A percentile compares a stretch with the other conserved stretches of the same genome.
Conservation (phyloP, 2,113 vertebrate species). For the Leucosticte australis region DNA sequence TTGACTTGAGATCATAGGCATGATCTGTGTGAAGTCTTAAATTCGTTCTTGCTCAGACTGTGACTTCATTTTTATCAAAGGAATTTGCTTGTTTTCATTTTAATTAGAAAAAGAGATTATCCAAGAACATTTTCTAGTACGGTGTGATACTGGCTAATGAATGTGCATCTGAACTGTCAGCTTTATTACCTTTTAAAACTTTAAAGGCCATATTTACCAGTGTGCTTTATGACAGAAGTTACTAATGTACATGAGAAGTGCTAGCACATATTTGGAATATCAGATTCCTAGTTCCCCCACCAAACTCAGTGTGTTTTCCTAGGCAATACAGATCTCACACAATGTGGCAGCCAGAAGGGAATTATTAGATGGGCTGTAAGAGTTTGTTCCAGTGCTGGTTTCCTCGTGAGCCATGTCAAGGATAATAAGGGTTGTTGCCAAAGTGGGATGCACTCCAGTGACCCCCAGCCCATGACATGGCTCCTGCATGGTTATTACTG, state of each 20-base stretch:
- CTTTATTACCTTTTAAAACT: not conserved
- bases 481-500: not conserved
- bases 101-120: not conserved
- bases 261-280: not conserved
- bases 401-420: not conserved
- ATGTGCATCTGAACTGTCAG: not conserved
- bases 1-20: not conserved
- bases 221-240: not conserved
- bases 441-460: not conserved
- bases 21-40: not conserved
- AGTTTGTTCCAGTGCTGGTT: not conserved
- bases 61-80: not conserved
- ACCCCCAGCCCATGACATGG: not conserved
- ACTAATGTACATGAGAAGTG: not conserved
- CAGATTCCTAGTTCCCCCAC: not conserved
- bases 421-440: not conserved
- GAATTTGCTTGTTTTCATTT: not conserved
- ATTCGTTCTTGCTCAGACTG: not conserved
- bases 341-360: not conserved
- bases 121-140: not conserved
- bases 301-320: not conserved
- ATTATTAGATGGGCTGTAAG: not conserved
- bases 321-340: not conserved
- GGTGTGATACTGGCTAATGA: not conserved
- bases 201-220: not conserved